phyloP scores from a whole-genome alignment of 2,797 vertebrate genomes.

The Psittacula derbiana region DNA sequence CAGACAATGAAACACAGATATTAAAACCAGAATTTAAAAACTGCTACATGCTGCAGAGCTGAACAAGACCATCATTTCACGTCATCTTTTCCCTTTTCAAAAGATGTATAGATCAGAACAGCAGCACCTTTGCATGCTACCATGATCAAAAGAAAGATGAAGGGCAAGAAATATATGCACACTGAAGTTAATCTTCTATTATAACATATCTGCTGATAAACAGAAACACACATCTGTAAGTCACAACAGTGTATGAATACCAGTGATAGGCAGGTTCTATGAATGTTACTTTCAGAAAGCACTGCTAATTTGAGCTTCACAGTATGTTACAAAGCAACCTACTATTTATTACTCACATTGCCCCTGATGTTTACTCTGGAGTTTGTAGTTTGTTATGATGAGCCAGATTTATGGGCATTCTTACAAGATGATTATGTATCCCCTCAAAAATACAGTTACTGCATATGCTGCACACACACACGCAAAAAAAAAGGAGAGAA shows the following conservation, averaged over 20 bases:
- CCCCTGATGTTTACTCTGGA: background rate
- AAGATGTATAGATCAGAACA: background rate
- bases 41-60: background rate
- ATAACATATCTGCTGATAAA: background rate
- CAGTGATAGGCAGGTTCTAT: background rate
- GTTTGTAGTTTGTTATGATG: background rate
- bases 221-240: background rate
- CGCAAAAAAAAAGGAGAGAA: accelerated
- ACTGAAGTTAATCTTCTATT: background rate
- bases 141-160: background rate
- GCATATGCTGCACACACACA: accelerated
- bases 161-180: background rate
- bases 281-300: background rate
- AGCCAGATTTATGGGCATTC: background rate
- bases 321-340: background rate
- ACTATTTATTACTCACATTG: background rate
- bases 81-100: background rate
- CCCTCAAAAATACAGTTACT: background rate
- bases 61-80: background rate
- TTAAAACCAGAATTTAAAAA: background rate
- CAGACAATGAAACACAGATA: background rate
- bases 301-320: conserved; percentile 8
- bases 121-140: background rate
- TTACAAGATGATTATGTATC: background rate
- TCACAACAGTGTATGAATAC: background rate